phyloP scores from a whole-genome alignment of 2,888 invertebrate species.

The Plebejus argus region DNA sequence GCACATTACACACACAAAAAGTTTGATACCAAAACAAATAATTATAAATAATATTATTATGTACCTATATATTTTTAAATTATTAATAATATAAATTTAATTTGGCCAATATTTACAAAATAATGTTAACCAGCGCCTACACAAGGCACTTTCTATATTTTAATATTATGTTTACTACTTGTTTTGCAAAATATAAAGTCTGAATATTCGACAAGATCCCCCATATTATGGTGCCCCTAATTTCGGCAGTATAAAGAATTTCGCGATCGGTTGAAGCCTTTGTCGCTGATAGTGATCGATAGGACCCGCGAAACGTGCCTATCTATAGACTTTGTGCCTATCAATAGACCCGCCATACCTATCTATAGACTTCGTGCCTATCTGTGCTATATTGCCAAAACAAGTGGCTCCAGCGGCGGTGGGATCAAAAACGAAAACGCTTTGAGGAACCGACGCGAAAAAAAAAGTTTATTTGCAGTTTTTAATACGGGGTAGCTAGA shows the following conservation, averaged over 20 bases:
- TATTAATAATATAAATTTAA: too few species aligned
- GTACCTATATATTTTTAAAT: too few species aligned
- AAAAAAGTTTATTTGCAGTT: neutral
- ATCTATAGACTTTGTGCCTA: neutral
- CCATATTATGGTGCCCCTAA: neutral
- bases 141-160: too few species aligned
- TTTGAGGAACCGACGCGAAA: neutral
- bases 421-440: neutral
- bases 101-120: too few species aligned
- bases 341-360: neutral
- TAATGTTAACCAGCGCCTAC: too few species aligned
- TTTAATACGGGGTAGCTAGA: neutral
- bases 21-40: too few species aligned
- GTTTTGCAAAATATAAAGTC: neutral
- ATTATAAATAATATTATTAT: too few species aligned
- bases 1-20: too few species aligned
- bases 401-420: neutral
- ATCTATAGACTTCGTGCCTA: neutral
- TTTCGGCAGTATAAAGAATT: conserved; percentile 25
- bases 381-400: neutral
- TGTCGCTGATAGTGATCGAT: conserved; percentile 30
- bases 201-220: neutral
- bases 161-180: too few species aligned
- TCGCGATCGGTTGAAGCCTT: conserved; percentile 25
- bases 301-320: conserved; percentile 24